Percentiles rank a stretch among this genome's conserved stretches.
Evolutionary conservation across 37 sponge, comb jelly and placozoan species (phyloP).

Genomic region (Ianthella basta): DNA sequence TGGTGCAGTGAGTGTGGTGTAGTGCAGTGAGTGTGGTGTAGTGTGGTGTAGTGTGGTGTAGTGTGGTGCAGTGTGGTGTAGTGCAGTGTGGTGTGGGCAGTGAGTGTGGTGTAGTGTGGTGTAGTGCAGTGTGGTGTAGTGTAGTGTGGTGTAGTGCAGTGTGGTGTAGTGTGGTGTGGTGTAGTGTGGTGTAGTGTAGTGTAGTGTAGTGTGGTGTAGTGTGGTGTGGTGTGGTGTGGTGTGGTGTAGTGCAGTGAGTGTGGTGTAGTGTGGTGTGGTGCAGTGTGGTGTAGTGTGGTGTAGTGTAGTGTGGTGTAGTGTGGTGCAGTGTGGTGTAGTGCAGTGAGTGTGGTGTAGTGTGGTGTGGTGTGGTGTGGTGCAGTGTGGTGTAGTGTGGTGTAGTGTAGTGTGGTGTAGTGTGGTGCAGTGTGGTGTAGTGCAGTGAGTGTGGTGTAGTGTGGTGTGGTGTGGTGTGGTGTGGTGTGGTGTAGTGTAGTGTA

Average conservation of each 20-base stretch:
- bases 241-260: background rate
- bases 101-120: background rate
- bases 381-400: background rate
- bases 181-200: background rate
- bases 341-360: background rate
- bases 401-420: background rate
- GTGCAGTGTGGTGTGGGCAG: background rate
- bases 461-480: background rate
- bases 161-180: background rate
- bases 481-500: background rate
- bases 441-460: background rate
- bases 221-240: background rate
- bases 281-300: background rate
- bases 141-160: background rate
- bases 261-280: background rate
- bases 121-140: background rate
- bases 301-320: background rate
- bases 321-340: background rate
- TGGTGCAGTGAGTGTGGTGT: background rate
- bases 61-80: background rate
- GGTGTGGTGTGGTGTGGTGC: background rate
- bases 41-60: background rate
- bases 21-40: background rate
- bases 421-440: background rate
- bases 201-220: background rate